Evolutionary conservation across 2,797 vertebrate genomes (phyloP).

Genomic region (Chiloscyllium punctatum): DNA sequence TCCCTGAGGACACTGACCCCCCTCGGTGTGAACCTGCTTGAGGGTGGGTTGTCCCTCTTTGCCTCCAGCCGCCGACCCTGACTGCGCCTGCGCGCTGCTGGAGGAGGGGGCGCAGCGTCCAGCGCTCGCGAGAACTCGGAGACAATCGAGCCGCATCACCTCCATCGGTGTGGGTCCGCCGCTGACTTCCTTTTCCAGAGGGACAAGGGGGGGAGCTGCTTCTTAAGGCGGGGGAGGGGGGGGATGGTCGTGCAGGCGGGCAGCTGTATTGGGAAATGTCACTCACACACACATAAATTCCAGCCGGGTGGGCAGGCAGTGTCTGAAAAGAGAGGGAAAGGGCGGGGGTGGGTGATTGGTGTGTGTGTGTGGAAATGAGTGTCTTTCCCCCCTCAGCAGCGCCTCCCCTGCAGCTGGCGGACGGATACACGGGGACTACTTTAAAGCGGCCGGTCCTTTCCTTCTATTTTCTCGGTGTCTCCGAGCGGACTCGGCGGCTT

Average conservation of each 20-base stretch:
- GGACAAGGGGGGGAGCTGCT: too few species aligned
- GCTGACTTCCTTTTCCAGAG: background rate
- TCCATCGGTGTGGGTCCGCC: background rate
- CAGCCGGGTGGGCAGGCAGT: background rate
- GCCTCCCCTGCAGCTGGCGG: background rate
- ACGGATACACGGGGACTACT: slow-evolving; percentile 1
- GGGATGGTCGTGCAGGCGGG: too few species aligned
- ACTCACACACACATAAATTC: background rate
- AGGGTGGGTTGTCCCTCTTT: background rate
- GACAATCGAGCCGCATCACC: slow-evolving; percentile 31
- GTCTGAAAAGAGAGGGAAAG: background rate
- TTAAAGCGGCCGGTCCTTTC: slow-evolving; percentile 26
- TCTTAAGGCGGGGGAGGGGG: background rate
- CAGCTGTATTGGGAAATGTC: too few species aligned
- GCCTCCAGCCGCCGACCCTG: background rate
- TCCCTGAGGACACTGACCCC: too few species aligned
- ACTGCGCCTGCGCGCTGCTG: background rate
- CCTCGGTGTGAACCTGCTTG: too few species aligned
- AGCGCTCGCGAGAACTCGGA: slow-evolving; percentile 3
- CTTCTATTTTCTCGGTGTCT: slow-evolving; percentile 22
- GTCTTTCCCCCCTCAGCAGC: background rate
- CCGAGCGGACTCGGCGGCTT: slow-evolving; percentile 29
- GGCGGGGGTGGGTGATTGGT: background rate
- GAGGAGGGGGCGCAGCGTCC: too few species aligned
- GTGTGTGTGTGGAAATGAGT: background rate